A percentile compares a stretch with the other conserved stretches of the same genome.
Conservation (phyloP, 2,888 invertebrate genomes). For the Allolobophora icterica region DNA sequence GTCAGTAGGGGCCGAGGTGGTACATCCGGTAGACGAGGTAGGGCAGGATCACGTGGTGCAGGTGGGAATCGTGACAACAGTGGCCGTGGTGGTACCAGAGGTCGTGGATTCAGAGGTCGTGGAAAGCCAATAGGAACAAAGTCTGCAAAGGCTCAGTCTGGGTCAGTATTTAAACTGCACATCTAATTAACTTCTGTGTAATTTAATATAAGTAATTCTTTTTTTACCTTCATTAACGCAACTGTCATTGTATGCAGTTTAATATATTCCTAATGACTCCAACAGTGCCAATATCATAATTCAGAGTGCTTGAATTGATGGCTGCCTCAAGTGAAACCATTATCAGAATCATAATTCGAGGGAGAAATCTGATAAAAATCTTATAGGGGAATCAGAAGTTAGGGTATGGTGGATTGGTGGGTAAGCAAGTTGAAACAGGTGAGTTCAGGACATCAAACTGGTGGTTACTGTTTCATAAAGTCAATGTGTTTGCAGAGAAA, state of each 20-base stretch:
- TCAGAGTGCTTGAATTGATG: neutral
- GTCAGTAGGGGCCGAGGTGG: neutral
- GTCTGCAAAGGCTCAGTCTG: neutral
- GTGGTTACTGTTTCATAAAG: no score
- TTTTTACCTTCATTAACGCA: neutral
- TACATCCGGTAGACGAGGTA: neutral
- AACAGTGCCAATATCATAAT: no score
- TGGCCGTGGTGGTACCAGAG: constrained; percentile 45
- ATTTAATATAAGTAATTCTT: neutral
- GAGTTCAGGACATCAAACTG: no score
- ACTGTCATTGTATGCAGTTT: neutral
- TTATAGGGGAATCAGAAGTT: no score
- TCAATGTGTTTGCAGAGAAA: no score
- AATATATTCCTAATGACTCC: no score
- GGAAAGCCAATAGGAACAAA: neutral
- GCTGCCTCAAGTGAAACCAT: no score
- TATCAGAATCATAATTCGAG: no score
- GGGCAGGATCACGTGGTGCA: constrained; percentile 34
- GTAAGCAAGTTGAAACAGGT: no score
- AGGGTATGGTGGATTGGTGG: no score
- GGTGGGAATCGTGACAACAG: constrained; percentile 35
- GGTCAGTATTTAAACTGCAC: constrained; percentile 33
- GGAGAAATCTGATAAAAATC: no score
- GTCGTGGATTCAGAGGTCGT: constrained; percentile 40
- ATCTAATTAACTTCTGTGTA: neutral